These are phyloP conservation scores for Nasonia giraulti DNA, from an alignment of 1,140 invertebrate genomes.

Conservation along the genomic window DNA sequence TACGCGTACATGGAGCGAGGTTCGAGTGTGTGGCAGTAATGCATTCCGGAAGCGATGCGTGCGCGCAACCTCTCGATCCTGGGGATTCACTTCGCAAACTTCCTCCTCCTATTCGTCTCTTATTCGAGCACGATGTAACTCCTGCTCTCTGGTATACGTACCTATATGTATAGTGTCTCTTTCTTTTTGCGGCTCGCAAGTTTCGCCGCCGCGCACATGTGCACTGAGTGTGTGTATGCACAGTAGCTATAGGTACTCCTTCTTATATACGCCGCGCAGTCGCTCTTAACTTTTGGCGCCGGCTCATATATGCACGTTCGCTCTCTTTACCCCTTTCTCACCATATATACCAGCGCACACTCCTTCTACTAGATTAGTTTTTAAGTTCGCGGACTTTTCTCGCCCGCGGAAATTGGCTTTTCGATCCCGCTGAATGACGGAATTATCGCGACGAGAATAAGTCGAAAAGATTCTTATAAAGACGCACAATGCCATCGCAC, in stretches of 20 bases:
- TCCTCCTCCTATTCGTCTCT: constrained; percentile 3
- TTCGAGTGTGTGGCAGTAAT: constrained; percentile 53
- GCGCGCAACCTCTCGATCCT: constrained; percentile 52
- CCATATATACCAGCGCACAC: too few species aligned
- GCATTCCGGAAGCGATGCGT: constrained; percentile 54
- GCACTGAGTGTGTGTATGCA: not conserved
- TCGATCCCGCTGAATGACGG: not conserved
- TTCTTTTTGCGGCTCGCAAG: constrained; percentile 23
- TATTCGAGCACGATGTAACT: constrained; percentile 26
- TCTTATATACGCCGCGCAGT: not conserved
- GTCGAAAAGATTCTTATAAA: too few species aligned
- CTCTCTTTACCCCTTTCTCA: not conserved
- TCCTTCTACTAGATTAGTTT: not conserved
- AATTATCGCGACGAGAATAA: not conserved
- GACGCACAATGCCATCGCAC: too few species aligned
- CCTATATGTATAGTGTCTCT: not conserved
- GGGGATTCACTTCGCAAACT: constrained; percentile 55
- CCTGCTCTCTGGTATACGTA: not conserved
- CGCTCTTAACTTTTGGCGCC: constrained; percentile 29
- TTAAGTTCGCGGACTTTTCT: not conserved
- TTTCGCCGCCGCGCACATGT: not conserved
- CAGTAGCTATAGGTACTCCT: not conserved
- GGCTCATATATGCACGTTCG: constrained; percentile 25
- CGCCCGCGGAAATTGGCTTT: not conserved
- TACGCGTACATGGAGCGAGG: not conserved